Base-by-base conservation (phyloP, 2,797 vertebrate species). In the Crocodylus rhombifer region DNA sequence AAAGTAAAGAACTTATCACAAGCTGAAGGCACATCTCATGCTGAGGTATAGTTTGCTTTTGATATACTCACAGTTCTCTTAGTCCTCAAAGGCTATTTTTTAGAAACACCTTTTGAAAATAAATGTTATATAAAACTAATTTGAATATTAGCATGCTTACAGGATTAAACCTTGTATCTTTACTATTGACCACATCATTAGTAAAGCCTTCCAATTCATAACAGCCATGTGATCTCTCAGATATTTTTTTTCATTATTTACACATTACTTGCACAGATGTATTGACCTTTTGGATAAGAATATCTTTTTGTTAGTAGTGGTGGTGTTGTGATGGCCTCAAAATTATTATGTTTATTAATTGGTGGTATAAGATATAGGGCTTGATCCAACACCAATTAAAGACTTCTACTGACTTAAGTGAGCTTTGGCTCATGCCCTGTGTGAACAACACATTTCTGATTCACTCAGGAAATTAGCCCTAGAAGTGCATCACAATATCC, bases 381-480 rank as follows among this genome's bases (percentile, higher is more conserved):
- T 2, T 71, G 84, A 64, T 87, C n/a, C 57, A 84, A 6, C 42
- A 51, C 57, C 77, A 30, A 62, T 84, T 33, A 51, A 23, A 80
- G 15, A 80, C 4, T 10, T 14, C 6, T 18, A 82, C 82, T 74
- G 73, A 80, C 82, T 92, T 82, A 64, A 23, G 9, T 87, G 36
- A 21, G 58, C 84, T 95, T 95, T 89, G 84, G 69, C 92, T 75
- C 0, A 3, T 55, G n/a, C 51, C 14, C 77, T 60, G 87, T 91
- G 21, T 77, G 78, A 82, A 20, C 26, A 78, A 18, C 51, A 69
- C 55, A 86, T 91, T 87, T 80, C 11, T 77, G 42, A 85, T 94
- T 91, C 84, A 74, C 57, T 93, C 5, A 65, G 73, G 78, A 96
- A 95, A 86, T 91, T 74, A 96, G 64, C 56, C 64, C 33, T 73